A percentile compares a stretch with the other conserved stretches of the same genome.
These are phyloP conservation scores for Corticium candelabrum DNA, from an alignment of 37 sponge, comb jelly and placozoan genomes.

Conservation along the genomic window DNA sequence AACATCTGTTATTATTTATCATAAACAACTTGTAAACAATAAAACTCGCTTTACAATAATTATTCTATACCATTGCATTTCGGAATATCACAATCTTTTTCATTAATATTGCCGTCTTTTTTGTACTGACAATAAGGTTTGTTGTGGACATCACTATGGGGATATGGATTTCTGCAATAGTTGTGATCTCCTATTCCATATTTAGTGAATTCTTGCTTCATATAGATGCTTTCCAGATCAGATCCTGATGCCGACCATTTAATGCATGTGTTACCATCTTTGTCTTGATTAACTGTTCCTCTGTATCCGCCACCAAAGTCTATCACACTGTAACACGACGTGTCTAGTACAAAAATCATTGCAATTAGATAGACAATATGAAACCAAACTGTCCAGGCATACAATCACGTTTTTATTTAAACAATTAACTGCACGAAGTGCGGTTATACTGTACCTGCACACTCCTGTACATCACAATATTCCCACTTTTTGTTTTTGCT, in stretches of 20 bases:
- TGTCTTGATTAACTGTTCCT: too few species aligned
- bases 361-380: background rate
- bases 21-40: too few species aligned
- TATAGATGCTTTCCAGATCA: background rate
- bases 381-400: background rate
- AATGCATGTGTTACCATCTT: too few species aligned
- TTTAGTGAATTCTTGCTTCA: background rate
- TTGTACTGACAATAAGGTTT: background rate
- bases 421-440: background rate
- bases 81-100: background rate
- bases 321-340: slow-evolving; percentile 1
- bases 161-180: background rate
- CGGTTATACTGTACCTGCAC: background rate
- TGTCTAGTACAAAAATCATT: too few species aligned
- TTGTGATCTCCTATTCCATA: background rate
- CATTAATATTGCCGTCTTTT: background rate
- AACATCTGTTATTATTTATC: background rate
- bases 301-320: background rate
- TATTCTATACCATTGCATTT: background rate
- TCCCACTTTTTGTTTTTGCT: background rate
- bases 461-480: background rate
- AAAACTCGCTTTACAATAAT: background rate
- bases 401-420: too few species aligned
- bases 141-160: background rate
- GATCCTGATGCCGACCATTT: too few species aligned